Evolutionary conservation across 2,113 vertebrate species (phyloP), one percentile per base, ranked within the genome.

Genomic region (Oriolus oriolus): DNA sequence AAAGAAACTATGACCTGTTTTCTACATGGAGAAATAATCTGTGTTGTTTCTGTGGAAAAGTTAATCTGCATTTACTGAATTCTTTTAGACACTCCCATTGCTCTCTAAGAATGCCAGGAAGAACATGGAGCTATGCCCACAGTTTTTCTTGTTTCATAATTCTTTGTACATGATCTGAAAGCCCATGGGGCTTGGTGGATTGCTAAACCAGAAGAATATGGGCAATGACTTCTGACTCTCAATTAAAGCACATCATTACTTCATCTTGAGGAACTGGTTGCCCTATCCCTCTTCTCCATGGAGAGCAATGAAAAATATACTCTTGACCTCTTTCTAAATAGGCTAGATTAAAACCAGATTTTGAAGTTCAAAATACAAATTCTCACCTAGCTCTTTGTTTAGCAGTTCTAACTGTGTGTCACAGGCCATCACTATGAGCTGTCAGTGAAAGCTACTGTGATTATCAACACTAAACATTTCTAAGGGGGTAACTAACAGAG

Each of bases 371-470:
- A 90, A 79, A 42, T 10, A 44, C 3, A 73, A 65, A 16, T 41
- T 44, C 35, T 80, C 13, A 2, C 27, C 33, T 49, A 56, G 18
- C 16, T 47, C 27, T 73, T 90, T 64, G 44, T 35, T 49, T 42
- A 83, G 47, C 2, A 2, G 33, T 45, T 86, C 28, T 79, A 45
- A 63, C 22, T 9, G 3, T 39, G 15, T 69, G 47, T 42, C 64
- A 64, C 16, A 76, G 56, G 35, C 13, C 45, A 73, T 41, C 35
- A 6, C 53, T 33, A 9, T 14, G n/a, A 73, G 31, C 53, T 75
- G 35, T 16, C 42, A 65, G 7, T 33, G 39, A 73, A 31, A 0
- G 0, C 7, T 47, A 4, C 22, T 0, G 1, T 8, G 15, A 53
- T 63, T 59, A 56, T 39, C 1, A 3, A 78, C 30, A 54, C 30